Evolutionary conservation across 2,888 invertebrate species (phyloP).

Genomic region (Dascillus cervinus): DNA sequence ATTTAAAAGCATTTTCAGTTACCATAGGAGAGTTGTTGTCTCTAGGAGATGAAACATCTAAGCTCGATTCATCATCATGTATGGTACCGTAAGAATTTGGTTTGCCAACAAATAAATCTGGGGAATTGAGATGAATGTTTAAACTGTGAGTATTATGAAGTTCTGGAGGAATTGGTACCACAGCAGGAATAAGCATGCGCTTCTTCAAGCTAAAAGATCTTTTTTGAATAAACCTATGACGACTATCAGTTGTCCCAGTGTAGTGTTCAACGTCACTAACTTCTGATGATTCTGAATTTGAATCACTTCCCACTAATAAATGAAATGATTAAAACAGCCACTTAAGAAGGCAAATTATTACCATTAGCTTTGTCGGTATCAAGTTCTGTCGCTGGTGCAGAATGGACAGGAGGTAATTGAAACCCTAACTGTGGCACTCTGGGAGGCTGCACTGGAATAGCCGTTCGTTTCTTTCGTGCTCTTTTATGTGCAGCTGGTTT

Average conservation of each 20-base stretch:
- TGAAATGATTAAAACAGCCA: background rate
- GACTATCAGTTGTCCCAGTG: conserved; percentile 29
- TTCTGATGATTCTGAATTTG: conserved; percentile 40
- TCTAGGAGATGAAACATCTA: conserved; percentile 57
- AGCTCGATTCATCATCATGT: conserved; percentile 58
- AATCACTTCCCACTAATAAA: conserved; percentile 35
- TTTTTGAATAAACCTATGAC: conserved; percentile 38
- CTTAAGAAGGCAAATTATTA: conserved; percentile 17
- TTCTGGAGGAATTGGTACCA: conserved; percentile 49
- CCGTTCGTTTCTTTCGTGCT: conserved; percentile 64
- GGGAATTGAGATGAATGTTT: conserved; percentile 38
- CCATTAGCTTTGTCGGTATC: conserved; percentile 36
- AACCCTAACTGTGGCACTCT: conserved; percentile 60
- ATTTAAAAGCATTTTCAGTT: no score
- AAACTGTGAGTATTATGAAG: conserved; percentile 46
- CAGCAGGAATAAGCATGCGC: conserved; percentile 30
- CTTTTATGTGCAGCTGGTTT: conserved; percentile 64
- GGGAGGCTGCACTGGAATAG: conserved; percentile 80
- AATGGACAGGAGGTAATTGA: conserved; percentile 35
- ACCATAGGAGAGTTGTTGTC: conserved; percentile 59
- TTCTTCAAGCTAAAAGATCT: conserved; percentile 43
- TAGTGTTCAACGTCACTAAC: conserved; percentile 37
- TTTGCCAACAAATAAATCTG: conserved; percentile 39
- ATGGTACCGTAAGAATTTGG: conserved; percentile 44
- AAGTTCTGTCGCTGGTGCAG: conserved; percentile 30